phyloP scores from a whole-genome alignment of 1,140 invertebrate genomes.

The Acromyrmex echinatior region DNA sequence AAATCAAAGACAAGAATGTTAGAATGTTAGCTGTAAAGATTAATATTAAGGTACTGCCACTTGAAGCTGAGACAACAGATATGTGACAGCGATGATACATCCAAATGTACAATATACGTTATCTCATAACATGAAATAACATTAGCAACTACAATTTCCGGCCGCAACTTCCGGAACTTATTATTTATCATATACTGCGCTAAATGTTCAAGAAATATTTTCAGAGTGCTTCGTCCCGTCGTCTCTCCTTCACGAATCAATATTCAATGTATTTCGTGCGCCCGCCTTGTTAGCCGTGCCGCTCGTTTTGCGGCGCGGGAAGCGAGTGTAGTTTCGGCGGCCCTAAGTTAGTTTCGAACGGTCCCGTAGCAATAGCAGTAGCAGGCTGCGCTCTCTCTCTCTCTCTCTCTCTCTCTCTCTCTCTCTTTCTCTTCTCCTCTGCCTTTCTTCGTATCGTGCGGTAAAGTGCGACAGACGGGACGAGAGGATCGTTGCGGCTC shows the following conservation, averaged over 20 bases:
- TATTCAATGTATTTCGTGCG: slow-evolving; percentile 68
- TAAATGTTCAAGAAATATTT: slow-evolving; percentile 36
- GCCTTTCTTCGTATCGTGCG: slow-evolving; percentile 71
- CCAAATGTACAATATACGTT: neutral
- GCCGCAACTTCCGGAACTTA: neutral
- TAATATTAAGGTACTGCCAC: neutral
- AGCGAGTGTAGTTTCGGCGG: slow-evolving; percentile 70
- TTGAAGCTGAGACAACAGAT: neutral
- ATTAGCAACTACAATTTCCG: neutral
- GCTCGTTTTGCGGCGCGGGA: slow-evolving; percentile 70
- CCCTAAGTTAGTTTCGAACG: slow-evolving; percentile 74
- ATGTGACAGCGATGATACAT: neutral
- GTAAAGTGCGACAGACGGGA: slow-evolving; percentile 74
- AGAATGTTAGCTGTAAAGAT: neutral
- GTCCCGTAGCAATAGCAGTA: slow-evolving; percentile 65
- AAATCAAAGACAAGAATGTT: neutral
- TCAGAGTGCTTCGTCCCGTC: slow-evolving; percentile 12
- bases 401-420: slow-evolving; percentile 44
- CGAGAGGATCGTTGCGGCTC: slow-evolving; percentile 84
- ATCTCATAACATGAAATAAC: neutral
- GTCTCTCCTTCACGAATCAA: slow-evolving; percentile 62
- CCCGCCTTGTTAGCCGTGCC: slow-evolving; percentile 67
- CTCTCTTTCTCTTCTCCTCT: slow-evolving; percentile 61
- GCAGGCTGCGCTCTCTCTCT: slow-evolving; percentile 55
- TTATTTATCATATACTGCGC: neutral